Evolutionary conservation across 2,888 invertebrate species (phyloP), one percentile per base, ranked within the genome.

Genomic region (Cryptus viduatorius): DNA sequence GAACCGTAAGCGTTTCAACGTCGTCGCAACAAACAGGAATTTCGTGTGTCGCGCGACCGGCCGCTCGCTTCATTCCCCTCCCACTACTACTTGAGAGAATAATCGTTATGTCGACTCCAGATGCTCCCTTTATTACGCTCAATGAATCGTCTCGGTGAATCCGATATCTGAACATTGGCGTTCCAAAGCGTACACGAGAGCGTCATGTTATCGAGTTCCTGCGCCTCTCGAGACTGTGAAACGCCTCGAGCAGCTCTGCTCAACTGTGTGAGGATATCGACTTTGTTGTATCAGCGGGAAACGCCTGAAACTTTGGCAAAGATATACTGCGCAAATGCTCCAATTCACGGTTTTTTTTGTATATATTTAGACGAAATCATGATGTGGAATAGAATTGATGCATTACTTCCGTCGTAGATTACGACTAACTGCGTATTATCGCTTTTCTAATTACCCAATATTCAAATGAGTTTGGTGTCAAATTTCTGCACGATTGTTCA

Each of bases 41-140:
- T 83, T 82, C 72, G 87, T 88, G 87, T 88, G 90, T 90, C 90
- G 87, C 88, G 89, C 86, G 87, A 86, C 87, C 86, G 82, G 68
- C 81, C 83, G 79, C 82, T 72, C 84, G 82, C 31, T 77, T 82
- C 69, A 50, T 79, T 83, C 68, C 64, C 53, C 68, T 7, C 44
- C 46, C 64, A 48, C 46, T 73, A 61, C 56, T 71, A 71, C 71
- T 44, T 65, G 69, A 71, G 64, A 19, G 46, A 77, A 69, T 10
- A 44, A 50, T 81, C 24, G 44, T 56, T 24, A 61, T 29, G 61
- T 79, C 64, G 14, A n/a, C 19, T 19, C 56, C 73, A 75, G 76
- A 69, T 69, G 76, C 69, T 86, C 69, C 64, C 56, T 83, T 82
- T 75, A 53, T 76, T 56, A 73, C 50, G 48, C 50, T 50, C 56